Conservation (phyloP, 2,888 invertebrate species). For the Zaprionus bogoriensis region DNA sequence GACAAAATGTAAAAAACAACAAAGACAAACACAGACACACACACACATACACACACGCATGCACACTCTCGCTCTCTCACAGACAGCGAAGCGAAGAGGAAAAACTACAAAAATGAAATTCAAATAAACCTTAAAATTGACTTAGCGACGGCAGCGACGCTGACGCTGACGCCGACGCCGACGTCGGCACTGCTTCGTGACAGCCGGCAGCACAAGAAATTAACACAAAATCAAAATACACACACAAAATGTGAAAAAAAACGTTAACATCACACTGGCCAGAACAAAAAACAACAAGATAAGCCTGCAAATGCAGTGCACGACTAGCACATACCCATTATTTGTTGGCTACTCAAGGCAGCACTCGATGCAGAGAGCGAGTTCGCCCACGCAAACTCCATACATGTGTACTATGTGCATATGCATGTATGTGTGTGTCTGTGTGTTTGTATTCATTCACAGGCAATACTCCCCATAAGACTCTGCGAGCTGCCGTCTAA, state of each 20-base stretch:
- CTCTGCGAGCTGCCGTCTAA: not conserved
- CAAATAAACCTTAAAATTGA: conserved; percentile 76
- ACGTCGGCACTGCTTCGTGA: conserved; percentile 25
- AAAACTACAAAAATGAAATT: conserved; percentile 71
- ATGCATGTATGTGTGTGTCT: not conserved
- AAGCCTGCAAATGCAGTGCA: not conserved
- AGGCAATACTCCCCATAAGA: not conserved
- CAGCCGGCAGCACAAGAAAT: conserved; percentile 66
- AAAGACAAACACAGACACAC: conserved; percentile 14
- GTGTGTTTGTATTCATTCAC: not conserved
- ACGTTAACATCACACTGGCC: conserved; percentile 44
- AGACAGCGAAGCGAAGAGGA: conserved; percentile 11
- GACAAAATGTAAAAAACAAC: conserved; percentile 19
- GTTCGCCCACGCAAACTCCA: no score
- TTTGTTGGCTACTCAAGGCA: not conserved
- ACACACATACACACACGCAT: not conserved
- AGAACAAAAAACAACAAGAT: conserved; percentile 17
- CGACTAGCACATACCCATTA: not conserved
- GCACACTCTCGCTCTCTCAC: not conserved
- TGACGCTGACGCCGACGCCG: conserved; percentile 20
- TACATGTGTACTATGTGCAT: no score
- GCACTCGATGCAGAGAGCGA: no score
- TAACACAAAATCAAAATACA: conserved; percentile 62
- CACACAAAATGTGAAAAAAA: conserved; percentile 34
- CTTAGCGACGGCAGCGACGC: conserved; percentile 56